Evolutionary conservation across 2,113 vertebrate species (phyloP), one percentile per base, ranked within the genome.

Genomic region (Coreoperca whiteheadi): DNA sequence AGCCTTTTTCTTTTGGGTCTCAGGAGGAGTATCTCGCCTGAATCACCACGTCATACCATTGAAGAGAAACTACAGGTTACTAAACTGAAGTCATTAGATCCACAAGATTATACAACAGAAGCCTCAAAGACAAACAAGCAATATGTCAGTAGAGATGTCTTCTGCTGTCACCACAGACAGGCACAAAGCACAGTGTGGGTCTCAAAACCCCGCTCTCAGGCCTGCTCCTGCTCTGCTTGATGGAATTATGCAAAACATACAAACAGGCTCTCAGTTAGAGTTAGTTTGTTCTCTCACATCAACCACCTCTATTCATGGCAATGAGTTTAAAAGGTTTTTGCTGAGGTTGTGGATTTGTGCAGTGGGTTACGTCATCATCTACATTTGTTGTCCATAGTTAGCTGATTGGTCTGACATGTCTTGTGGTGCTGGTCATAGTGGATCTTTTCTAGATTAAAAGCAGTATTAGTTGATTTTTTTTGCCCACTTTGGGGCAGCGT

Each of bases 91-190:
- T 20, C 25, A 64, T 69, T 63, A 76, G 39, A 77, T 67, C 34
- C 51, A 64, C 25, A 56, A 71, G 71, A 80, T 72, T 51, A 81
- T 30, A 48, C 65, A 75, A 79, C 64, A 71, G 70, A 41, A 56
- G 48, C 66, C 54, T 71, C 25, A 72, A 71, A 78, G 70, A 78
- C 73, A 67, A 61, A 63, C 51, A 34, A 25, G 15, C 30, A 28
- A 50, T 80, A 63, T 60, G 23, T 80, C 77, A 80, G 61, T 12
- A 14, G 16, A 46, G 68, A 30, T 15, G 43, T 82, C 69, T 77
- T 30, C n/a, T 69, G 72, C 16, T 15, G 10, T 85, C 83, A 68
- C 25, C 61, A 23, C 79, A 67, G 28, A 43, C 12, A 43, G 50
- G 39, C 57, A 46, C 56, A 51, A 23, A 68, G 77, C 67, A 57